These are phyloP conservation scores for Scortum barcoo DNA, from an alignment of 2,113 vertebrate genomes.

Conservation along the genomic window DNA sequence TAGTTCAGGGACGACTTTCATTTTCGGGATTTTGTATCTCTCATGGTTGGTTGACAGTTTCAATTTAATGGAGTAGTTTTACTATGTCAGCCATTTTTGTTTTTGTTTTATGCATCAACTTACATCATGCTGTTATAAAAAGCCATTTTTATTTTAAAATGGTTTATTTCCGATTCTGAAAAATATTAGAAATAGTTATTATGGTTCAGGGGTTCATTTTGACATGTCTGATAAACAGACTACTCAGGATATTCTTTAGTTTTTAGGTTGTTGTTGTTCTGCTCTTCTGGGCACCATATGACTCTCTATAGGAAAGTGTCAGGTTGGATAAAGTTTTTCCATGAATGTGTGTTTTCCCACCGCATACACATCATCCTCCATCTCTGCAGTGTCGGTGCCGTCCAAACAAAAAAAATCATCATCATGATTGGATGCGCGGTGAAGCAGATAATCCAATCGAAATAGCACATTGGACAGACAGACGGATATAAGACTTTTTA, in stretches of 20 bases:
- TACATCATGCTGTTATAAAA: too few species aligned
- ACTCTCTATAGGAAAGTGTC: background rate
- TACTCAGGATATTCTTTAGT: background rate
- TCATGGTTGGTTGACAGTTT: too few species aligned
- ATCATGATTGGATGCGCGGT: conserved; percentile 40
- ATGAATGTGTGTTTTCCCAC: background rate
- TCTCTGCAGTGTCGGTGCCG: background rate
- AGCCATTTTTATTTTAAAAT: too few species aligned
- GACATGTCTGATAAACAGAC: background rate
- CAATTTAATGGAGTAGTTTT: background rate
- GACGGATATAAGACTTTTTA: conserved; percentile 36
- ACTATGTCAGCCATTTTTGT: too few species aligned
- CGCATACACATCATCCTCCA: background rate
- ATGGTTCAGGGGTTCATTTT: too few species aligned
- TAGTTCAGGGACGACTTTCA: too few species aligned
- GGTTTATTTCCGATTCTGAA: background rate
- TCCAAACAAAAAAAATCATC: background rate
- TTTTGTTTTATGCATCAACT: too few species aligned
- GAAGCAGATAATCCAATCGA: conserved; percentile 58
- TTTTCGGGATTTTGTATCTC: too few species aligned
- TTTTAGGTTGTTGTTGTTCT: background rate
- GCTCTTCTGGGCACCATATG: background rate
- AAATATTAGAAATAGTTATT: background rate
- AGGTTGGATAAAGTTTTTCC: background rate
- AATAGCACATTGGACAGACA: conserved; percentile 45